phyloP scores from a whole-genome alignment of 1,140 invertebrate species.

The Drosophila eugracilis region DNA sequence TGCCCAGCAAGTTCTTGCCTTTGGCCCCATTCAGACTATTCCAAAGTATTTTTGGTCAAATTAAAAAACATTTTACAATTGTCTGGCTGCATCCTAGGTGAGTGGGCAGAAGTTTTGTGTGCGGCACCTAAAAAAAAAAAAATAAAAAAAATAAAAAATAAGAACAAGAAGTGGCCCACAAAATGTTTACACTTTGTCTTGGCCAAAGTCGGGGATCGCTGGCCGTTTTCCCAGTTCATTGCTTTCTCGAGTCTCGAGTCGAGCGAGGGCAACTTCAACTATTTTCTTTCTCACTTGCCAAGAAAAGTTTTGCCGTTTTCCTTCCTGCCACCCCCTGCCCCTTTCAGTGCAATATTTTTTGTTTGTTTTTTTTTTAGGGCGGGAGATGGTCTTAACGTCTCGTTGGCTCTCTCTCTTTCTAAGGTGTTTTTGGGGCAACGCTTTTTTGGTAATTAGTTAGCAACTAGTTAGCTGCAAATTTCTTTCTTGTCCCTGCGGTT shows the following conservation, averaged over 20 bases:
- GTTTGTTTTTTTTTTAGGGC: not conserved
- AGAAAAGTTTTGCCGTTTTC: conserved; percentile 33
- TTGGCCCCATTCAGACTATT: conserved; percentile 52
- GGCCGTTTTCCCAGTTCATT: conserved; percentile 43
- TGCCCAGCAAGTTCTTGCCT: conserved; percentile 45
- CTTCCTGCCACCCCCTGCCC: not conserved
- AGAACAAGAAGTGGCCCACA: conserved; percentile 53
- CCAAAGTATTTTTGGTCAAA: conserved; percentile 74
- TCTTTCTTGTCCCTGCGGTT: conserved; percentile 22
- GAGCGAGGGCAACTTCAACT: conserved; percentile 11
- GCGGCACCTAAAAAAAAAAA: too few species aligned
- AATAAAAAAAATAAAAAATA: too few species aligned
- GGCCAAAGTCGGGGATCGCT: conserved; percentile 8
- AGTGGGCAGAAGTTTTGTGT: conserved; percentile 56
- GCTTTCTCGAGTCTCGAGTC: conserved; percentile 24
- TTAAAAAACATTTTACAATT: conserved; percentile 81
- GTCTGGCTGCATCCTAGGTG: conserved; percentile 42
- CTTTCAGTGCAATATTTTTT: conserved; percentile 8
- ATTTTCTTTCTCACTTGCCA: conserved; percentile 27
- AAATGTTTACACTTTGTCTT: conserved; percentile 69
- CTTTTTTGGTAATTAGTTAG: conserved; percentile 53
- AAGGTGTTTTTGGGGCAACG: conserved; percentile 21
- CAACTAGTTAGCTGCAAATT: conserved; percentile 74
- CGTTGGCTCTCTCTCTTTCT: not conserved
- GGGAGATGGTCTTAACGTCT: conserved; percentile 5